Conservation (phyloP, 2,113 vertebrate species). For the Notiomystis cincta region DNA sequence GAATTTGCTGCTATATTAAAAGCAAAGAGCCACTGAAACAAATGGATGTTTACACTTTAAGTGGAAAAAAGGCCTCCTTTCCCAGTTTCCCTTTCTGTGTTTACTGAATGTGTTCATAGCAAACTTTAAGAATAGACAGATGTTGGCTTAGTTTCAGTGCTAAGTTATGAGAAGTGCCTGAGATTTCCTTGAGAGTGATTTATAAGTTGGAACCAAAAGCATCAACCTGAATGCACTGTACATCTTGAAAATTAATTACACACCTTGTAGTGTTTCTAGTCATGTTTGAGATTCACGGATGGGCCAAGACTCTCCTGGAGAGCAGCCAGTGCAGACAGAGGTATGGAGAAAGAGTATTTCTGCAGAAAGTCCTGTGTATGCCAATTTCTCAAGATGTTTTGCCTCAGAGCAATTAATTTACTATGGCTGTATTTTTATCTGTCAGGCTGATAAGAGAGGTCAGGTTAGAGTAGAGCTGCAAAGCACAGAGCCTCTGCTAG, state of each 20-base stretch:
- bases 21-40: background rate
- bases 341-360: background rate
- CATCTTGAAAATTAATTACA: constrained; percentile 51
- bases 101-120: constrained; percentile 28
- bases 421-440: constrained; percentile 24
- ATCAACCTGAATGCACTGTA: background rate
- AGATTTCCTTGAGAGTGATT: constrained; percentile 39
- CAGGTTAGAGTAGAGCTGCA: background rate
- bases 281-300: background rate
- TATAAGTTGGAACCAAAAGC: constrained; percentile 31
- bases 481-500: background rate
- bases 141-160: constrained; percentile 45
- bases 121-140: constrained; percentile 55
- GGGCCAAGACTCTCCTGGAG: background rate
- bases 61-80: background rate
- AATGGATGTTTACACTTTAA: background rate
- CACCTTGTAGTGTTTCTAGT: constrained; percentile 10
- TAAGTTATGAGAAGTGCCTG: background rate
- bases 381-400: constrained; percentile 43
- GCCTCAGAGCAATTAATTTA: constrained; percentile 42
- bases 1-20: background rate
- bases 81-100: constrained; percentile 16
- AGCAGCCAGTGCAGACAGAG: background rate
- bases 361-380: background rate
- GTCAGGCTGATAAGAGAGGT: constrained; percentile 21